phyloP scores from a whole-genome alignment of 2,113 vertebrate genomes.

The Empidonax alnorum region DNA sequence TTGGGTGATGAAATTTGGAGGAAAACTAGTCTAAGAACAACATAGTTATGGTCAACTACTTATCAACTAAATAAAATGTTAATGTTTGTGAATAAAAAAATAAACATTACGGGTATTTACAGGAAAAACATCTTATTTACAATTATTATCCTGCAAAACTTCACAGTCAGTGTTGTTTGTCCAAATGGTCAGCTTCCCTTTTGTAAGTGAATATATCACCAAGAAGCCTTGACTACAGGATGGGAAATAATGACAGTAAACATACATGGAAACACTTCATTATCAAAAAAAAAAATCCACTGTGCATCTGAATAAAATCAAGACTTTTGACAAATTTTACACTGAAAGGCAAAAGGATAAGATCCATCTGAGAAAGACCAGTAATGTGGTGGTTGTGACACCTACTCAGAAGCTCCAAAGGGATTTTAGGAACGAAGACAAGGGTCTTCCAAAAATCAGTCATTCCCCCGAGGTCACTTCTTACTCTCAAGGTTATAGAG shows the following conservation, averaged over 20 bases:
- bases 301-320: background rate
- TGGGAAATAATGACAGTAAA: background rate
- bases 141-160: background rate
- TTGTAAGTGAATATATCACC: background rate
- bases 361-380: background rate
- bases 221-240: background rate
- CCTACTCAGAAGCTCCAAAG: background rate
- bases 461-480: background rate
- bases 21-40: background rate
- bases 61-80: background rate
- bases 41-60: background rate
- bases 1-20: background rate
- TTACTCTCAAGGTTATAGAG: background rate
- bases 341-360: background rate
- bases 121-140: background rate
- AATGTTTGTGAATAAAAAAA: background rate
- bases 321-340: background rate
- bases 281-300: background rate
- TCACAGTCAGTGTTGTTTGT: background rate
- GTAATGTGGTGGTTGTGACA: background rate
- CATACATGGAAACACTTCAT: background rate
- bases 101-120: background rate
- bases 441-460: background rate
- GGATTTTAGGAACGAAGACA: background rate
- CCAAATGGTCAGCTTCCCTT: background rate